phyloP scores from a whole-genome alignment of 2,888 invertebrate species.

The Acleris laterana region DNA sequence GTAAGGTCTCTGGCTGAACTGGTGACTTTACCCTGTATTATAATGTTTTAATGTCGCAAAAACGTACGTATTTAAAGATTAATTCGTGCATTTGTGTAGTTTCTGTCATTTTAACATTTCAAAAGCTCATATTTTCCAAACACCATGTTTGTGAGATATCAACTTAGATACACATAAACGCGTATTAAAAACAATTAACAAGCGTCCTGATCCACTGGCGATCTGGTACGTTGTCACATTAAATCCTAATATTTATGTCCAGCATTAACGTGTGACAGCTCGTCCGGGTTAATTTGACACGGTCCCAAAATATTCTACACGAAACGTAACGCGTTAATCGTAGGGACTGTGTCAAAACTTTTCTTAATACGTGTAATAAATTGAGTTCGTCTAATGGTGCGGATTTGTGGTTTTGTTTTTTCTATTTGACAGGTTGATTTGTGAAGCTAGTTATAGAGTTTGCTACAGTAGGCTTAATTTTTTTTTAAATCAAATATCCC shows the following conservation, averaged over 20 bases:
- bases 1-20: too few relatives aligned
- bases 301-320: conserved; percentile 35
- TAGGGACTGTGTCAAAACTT: conserved; percentile 22
- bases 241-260: conserved; percentile 36
- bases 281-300: conserved; percentile 37
- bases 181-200: background rate
- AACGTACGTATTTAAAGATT: too few relatives aligned
- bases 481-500: too few relatives aligned
- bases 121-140: too few relatives aligned
- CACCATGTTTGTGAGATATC: too few relatives aligned
- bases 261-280: conserved; percentile 12
- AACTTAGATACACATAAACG: too few relatives aligned
- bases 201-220: background rate
- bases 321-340: conserved; percentile 34
- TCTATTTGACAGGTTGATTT: conserved; percentile 10
- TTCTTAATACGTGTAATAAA: conserved; percentile 20
- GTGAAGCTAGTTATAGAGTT: background rate
- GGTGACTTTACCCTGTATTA: too few relatives aligned
- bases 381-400: conserved; percentile 26
- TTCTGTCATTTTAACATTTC: too few relatives aligned
- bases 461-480: background rate
- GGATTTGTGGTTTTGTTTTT: conserved; percentile 24
- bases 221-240: conserved; percentile 32
- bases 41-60: too few relatives aligned
- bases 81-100: too few relatives aligned